Base-by-base conservation (phyloP, 2,113 vertebrate genomes). In the Esox niger region DNA sequence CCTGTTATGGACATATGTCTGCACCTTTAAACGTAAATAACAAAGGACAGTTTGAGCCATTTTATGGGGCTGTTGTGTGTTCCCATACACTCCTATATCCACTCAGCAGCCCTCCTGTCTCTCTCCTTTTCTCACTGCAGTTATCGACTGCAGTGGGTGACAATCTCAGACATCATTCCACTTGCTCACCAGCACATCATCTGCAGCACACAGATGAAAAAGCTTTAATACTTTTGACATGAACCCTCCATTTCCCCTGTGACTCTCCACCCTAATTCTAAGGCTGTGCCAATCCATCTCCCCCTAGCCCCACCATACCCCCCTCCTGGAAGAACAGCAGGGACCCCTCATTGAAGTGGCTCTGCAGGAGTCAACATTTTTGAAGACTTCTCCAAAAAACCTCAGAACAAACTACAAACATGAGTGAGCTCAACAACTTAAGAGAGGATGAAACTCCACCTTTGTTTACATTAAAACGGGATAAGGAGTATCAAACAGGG, bases 341-440 rank as follows among this genome's bases (percentile, higher is more conserved):
- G 73, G 66, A 78, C 55, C 56, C 1, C n/a, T 74, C 78, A 81
- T 80, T 68, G 71, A 79, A 75, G 67, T 68, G 57, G 31, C 71
- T 69, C 11, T 62, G 70, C 71, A 69, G 64, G 25, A 79, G 63
- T 58, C 67, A 25, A 67, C 56, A 71, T 71, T 70, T 79, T 77
- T 79, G 63, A 83, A 80, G 66, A 80, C 58, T 76, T 81, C 59
- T 59, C 71, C 3, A 33, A 60, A 57, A 60, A 68, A 52, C 6
- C 2, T 3, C 11, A 52, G 31, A 78, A 67, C 66, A 55, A 43
- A 43, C 38, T 43, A 43, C 38, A 43, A 43, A 43, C 38, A 43
- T 32, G 60, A 21, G 27, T 17, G 20, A 33, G 13, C 20, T 62
- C 15, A 20, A 20, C 4, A 43, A 15, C 38, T 15, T 43, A 20